These are phyloP conservation scores for Rhinichthys osculus DNA, from an alignment of 2,797 vertebrate genomes.

Conservation along the genomic window DNA sequence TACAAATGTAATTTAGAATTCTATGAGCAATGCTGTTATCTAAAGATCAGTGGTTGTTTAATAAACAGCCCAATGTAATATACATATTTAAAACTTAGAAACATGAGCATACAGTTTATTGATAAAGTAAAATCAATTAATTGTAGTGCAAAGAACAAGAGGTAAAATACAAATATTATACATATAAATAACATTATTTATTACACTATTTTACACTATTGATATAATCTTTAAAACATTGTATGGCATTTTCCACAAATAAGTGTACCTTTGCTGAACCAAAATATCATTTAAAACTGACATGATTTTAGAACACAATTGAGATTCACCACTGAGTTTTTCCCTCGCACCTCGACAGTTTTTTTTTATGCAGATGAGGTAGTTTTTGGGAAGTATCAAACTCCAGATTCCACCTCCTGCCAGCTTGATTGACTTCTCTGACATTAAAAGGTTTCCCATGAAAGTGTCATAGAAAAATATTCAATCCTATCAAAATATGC, in stretches of 20 bases:
- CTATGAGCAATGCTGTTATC: neutral
- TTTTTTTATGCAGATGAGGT: constrained; percentile 9
- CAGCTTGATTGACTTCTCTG: neutral
- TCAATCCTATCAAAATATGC: neutral
- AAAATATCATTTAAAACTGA: neutral
- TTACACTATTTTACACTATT: constrained; percentile 23
- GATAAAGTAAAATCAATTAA: constrained; percentile 20
- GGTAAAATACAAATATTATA: constrained; percentile 31
- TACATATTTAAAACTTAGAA: neutral
- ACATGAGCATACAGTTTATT: neutral
- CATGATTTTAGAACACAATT: neutral
- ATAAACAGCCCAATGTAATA: neutral
- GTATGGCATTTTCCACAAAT: neutral
- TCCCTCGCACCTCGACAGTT: neutral
- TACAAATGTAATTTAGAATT: neutral
- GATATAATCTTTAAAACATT: neutral
- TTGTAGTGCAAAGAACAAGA: constrained; percentile 31
- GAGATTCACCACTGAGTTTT: neutral
- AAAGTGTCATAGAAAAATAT: neutral
- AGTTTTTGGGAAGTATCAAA: constrained; percentile 19
- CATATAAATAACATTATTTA: constrained; percentile 33
- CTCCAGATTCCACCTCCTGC: neutral
- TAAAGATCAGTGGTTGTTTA: neutral
- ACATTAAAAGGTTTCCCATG: neutral
- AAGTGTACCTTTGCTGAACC: neutral